phyloP scores from a whole-genome alignment of 2,113 vertebrate genomes.

The Cephalopholis sonnerati region DNA sequence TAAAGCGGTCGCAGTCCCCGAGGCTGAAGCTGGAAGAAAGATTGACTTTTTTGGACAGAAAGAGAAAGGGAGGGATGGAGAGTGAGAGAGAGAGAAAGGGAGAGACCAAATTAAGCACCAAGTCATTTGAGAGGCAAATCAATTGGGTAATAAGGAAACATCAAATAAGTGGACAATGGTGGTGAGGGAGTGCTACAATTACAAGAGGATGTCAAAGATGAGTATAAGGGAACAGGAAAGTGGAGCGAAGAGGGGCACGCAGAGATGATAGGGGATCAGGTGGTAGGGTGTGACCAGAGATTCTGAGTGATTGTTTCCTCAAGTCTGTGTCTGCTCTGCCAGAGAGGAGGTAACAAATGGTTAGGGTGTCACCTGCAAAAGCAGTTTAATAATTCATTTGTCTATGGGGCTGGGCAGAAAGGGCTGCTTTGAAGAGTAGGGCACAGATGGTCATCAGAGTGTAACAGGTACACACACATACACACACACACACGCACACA shows the following conservation, averaged over 20 bases:
- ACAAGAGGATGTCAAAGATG: slow-evolving; percentile 32
- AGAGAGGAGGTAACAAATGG: slow-evolving; percentile 74
- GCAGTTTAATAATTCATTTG: slow-evolving; percentile 82
- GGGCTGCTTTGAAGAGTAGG: slow-evolving; percentile 79
- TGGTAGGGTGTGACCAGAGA: slow-evolving; percentile 36
- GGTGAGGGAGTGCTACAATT: slow-evolving; percentile 28
- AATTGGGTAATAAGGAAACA: slow-evolving; percentile 50
- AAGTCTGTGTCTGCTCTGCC: slow-evolving; percentile 51
- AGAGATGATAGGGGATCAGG: slow-evolving; percentile 46
- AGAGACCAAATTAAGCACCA: slow-evolving; percentile 64
- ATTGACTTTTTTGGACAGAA: slow-evolving; percentile 75
- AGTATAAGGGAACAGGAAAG: slow-evolving; percentile 14
- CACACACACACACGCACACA: neutral
- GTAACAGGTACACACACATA: slow-evolving; percentile 51
- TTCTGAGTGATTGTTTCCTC: slow-evolving; percentile 68
- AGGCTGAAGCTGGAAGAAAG: slow-evolving; percentile 65
- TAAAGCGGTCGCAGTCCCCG: slow-evolving; percentile 75
- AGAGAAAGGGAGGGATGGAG: slow-evolving; percentile 36
- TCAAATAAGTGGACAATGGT: slow-evolving; percentile 41
- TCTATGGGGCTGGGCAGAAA: slow-evolving; percentile 63
- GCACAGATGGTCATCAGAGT: slow-evolving; percentile 85
- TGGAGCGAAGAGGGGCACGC: slow-evolving; percentile 11
- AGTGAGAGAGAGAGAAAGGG: neutral
- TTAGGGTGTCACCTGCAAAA: slow-evolving; percentile 74
- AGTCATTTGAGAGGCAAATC: slow-evolving; percentile 59